Conservation (phyloP, 1,140 invertebrate genomes). For the Diplogasteroides magnus region DNA sequence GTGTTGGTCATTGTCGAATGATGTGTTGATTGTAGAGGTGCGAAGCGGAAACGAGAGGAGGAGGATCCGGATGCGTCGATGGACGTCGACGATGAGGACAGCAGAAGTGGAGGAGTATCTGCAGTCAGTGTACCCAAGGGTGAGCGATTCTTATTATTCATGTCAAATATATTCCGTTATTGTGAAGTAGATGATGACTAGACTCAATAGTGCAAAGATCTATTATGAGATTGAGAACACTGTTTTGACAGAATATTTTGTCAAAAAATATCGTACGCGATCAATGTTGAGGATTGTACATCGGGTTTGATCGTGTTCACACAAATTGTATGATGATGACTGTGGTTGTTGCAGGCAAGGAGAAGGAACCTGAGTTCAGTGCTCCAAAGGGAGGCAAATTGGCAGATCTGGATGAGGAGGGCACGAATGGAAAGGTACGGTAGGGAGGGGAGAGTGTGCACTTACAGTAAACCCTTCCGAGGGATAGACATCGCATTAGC, state of each 20-base stretch:
- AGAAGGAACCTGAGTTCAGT: constrained; percentile 48
- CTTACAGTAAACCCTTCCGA: too few relatives aligned
- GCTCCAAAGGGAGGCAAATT: constrained; percentile 47
- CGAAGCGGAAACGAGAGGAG: constrained; percentile 34
- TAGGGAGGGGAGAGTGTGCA: too few relatives aligned
- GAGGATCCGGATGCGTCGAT: constrained; percentile 37
- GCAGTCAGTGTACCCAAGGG: constrained; percentile 41
- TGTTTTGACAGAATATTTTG: background rate
- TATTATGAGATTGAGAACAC: constrained; percentile 10
- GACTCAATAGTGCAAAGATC: constrained; percentile 4
- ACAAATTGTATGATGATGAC: background rate
- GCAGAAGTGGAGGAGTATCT: constrained; percentile 34
- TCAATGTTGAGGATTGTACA: background rate
- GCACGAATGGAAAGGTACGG: constrained; percentile 11
- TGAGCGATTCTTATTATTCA: constrained; percentile 2
- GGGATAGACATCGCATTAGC: too few relatives aligned
- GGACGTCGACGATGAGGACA: constrained; percentile 41
- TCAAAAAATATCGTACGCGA: background rate
- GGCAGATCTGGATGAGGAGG: constrained; percentile 51
- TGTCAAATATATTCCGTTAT: background rate
- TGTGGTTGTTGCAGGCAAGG: constrained; percentile 48
- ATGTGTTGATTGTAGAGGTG: background rate
- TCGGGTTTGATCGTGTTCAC: background rate
- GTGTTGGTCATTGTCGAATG: too few relatives aligned
- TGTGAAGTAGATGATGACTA: constrained; percentile 9